A percentile compares a stretch with the other conserved stretches of the same genome.
Evolutionary conservation across 2,797 vertebrate species (phyloP).

Genomic region (Tauraco hartlaubi): DNA sequence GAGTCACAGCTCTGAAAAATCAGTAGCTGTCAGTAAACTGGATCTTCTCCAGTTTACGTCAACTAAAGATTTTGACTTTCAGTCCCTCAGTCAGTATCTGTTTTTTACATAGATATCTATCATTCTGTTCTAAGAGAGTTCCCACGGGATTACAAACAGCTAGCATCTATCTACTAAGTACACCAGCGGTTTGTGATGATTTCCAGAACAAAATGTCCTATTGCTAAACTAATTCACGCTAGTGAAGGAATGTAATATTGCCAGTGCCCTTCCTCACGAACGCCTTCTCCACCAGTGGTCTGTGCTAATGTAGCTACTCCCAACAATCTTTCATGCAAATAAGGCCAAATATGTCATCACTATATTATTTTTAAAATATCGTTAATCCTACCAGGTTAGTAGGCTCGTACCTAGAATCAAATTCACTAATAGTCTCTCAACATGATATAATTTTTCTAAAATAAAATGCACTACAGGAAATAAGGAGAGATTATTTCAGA

Average conservation of each 20-base stretch:
- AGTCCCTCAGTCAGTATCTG: not conserved
- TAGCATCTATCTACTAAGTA: not conserved
- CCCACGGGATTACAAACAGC: not conserved
- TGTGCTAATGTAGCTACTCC: not conserved
- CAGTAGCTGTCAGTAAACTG: not conserved
- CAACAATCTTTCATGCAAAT: not conserved
- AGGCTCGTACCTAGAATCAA: not conserved
- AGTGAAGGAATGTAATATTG: not conserved
- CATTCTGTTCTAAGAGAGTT: not conserved
- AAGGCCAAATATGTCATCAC: not conserved
- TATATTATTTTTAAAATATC: not conserved
- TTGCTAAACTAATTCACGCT: not conserved
- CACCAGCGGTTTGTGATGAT: not conserved
- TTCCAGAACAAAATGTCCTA: not conserved
- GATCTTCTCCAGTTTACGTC: not conserved
- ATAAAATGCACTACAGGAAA: not conserved
- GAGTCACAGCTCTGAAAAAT: not conserved
- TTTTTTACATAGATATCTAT: not conserved
- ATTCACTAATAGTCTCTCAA: not conserved
- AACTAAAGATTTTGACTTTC: not conserved
- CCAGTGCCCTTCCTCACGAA: not conserved
- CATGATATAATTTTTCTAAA: not conserved
- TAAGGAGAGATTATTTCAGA: not conserved
- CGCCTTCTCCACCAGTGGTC: not conserved
- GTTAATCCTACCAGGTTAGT: not conserved